Percentiles rank a stretch among this genome's conserved stretches.
Evolutionary conservation across 2,888 invertebrate genomes (phyloP).

Genomic region (Eupithecia dodoneata): DNA sequence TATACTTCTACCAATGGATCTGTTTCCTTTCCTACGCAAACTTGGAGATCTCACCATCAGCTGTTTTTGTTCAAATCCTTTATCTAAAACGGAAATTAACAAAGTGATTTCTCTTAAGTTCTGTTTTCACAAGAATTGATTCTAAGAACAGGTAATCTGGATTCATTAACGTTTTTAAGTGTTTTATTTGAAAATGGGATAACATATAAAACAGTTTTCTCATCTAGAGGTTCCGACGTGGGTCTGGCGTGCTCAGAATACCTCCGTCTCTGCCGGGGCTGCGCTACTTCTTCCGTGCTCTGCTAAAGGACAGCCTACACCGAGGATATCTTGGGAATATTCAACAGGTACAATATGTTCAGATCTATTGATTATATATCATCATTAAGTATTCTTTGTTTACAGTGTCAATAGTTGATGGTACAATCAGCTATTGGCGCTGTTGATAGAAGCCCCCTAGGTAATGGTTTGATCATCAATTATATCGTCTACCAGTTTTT

Average conservation of each 20-base stretch:
- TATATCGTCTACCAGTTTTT: background rate
- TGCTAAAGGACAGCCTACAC: constrained; percentile 92
- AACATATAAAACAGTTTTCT: constrained; percentile 78
- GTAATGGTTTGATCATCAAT: background rate
- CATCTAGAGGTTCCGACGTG: constrained; percentile 90
- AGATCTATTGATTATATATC: background rate
- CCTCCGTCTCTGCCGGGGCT: constrained; percentile 90
- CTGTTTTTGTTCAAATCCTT: background rate
- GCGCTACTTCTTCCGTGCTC: constrained; percentile 89
- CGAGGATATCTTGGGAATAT: constrained; percentile 89
- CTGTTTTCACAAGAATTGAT: background rate
- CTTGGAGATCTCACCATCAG: background rate
- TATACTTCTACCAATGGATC: background rate
- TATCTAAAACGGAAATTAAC: background rate
- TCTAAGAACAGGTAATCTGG: background rate
- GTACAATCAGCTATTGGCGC: background rate
- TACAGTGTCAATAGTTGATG: background rate
- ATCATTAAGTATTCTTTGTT: too few species aligned
- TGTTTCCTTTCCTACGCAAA: background rate
- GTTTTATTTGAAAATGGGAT: constrained; percentile 56
- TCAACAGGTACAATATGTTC: constrained; percentile 84
- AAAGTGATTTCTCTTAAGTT: background rate
- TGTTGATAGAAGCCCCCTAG: background rate
- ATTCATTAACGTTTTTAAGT: background rate
- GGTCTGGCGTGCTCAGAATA: constrained; percentile 89